A percentile compares a stretch with the other conserved stretches of the same genome.
phyloP scores from a whole-genome alignment of 1,140 invertebrate genomes.

The Drosophila asahinai region DNA sequence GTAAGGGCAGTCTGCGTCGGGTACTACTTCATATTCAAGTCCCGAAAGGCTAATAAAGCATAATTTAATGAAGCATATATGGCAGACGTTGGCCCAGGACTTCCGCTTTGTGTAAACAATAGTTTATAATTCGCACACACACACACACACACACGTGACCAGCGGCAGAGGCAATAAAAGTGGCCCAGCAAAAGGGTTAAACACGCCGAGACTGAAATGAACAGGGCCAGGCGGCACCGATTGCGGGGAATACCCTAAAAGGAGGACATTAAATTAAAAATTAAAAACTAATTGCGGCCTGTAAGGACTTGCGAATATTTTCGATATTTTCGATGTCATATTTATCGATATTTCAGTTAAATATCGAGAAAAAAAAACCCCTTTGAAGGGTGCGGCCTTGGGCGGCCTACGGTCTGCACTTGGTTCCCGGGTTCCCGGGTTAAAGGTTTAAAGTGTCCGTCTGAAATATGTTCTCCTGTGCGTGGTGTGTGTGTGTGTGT shows the following conservation, averaged over 20 bases:
- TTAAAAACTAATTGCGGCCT: neutral
- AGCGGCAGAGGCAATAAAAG: constrained; percentile 60
- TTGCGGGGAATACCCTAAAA: constrained; percentile 14
- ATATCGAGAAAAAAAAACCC: too few relatives aligned
- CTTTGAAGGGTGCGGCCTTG: neutral
- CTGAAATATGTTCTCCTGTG: constrained; percentile 32
- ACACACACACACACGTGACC: constrained; percentile 12
- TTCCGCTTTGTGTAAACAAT: constrained; percentile 83
- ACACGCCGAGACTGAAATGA: constrained; percentile 53
- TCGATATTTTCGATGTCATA: neutral
- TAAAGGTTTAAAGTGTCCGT: constrained; percentile 60
- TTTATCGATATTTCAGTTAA: neutral
- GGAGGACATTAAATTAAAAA: neutral
- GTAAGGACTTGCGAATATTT: too few relatives aligned
- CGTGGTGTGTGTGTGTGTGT: constrained; percentile 5
- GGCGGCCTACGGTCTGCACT: constrained; percentile 13
- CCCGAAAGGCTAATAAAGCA: constrained; percentile 82
- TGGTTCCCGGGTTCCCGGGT: constrained; percentile 23
- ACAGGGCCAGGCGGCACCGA: constrained; percentile 26
- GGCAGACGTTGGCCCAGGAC: constrained; percentile 74
- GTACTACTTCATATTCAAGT: constrained; percentile 80
- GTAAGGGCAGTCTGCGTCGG: constrained; percentile 24
- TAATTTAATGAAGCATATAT: constrained; percentile 81
- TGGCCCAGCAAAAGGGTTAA: constrained; percentile 65
- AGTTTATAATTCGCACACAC: constrained; percentile 76